These are phyloP conservation scores for Papilio aristodemus DNA, from an alignment of 1,140 invertebrate species.

Conservation along the genomic window DNA sequence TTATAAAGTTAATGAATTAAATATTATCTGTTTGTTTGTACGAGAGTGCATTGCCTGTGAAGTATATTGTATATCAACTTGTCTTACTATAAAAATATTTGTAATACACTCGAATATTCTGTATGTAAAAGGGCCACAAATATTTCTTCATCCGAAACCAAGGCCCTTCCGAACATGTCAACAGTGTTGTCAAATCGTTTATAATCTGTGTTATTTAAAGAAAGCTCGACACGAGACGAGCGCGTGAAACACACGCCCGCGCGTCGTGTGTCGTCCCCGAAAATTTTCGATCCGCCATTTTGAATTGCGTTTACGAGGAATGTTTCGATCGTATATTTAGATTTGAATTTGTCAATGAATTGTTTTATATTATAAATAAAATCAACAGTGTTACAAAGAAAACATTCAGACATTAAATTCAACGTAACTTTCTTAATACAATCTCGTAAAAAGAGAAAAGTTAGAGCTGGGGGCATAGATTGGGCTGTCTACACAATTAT, in stretches of 20 bases:
- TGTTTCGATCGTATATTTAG: slow-evolving; percentile 18
- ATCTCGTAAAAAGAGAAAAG: too few species aligned
- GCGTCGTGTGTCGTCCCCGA: not conserved
- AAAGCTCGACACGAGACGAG: slow-evolving; percentile 12
- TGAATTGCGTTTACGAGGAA: slow-evolving; percentile 14
- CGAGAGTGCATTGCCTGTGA: too few species aligned
- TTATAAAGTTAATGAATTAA: too few species aligned
- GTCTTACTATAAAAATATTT: not conserved
- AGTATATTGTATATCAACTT: too few species aligned
- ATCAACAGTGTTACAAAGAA: too few species aligned
- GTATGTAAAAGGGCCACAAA: not conserved
- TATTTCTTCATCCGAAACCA: not conserved
- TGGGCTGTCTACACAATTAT: too few species aligned
- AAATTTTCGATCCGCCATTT: slow-evolving; percentile 8
- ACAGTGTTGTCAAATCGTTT: not conserved
- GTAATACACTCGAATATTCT: not conserved
- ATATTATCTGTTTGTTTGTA: too few species aligned
- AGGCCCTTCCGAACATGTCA: not conserved
- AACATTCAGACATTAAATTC: too few species aligned
- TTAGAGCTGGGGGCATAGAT: too few species aligned
- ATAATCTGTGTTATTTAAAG: slow-evolving; percentile 2
- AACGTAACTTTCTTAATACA: too few species aligned
- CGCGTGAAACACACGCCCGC: not conserved
- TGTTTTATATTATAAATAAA: too few species aligned
- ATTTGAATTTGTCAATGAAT: not conserved